Percentiles rank a stretch among this genome's conserved stretches.
Evolutionary conservation across 2,888 invertebrate genomes (phyloP).

Genomic region (Chromoteleia sp.): DNA sequence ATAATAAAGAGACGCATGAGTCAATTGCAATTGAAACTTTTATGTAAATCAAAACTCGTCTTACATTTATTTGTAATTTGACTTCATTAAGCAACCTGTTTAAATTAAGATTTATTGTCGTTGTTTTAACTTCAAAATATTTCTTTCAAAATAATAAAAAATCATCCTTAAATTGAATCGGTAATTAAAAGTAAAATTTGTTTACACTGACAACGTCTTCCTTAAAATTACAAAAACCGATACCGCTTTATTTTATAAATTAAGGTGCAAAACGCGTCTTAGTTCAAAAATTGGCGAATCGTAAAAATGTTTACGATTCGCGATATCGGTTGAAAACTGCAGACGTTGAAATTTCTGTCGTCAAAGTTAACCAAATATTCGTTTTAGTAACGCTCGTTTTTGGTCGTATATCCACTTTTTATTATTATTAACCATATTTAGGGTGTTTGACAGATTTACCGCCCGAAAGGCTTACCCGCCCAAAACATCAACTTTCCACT

Average conservation of each 20-base stretch:
- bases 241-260: no score
- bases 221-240: background rate
- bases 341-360: no score
- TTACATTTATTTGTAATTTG: background rate
- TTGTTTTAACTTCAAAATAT: background rate
- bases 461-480: background rate
- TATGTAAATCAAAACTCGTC: slow-evolving; percentile 1
- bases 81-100: background rate
- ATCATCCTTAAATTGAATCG: no score
- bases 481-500: background rate
- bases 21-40: slow-evolving; percentile 30
- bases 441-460: no score
- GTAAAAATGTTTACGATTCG: background rate
- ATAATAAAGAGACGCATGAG: slow-evolving; percentile 18
- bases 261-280: no score
- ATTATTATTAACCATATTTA: no score
- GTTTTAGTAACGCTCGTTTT: no score
- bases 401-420: no score
- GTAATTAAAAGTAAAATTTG: no score
- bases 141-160: no score
- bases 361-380: no score
- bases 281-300: no score
- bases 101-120: background rate
- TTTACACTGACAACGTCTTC: background rate
- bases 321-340: background rate